phyloP scores from a whole-genome alignment of 2,113 vertebrate species.

The Campylomormyrus tamandua region DNA sequence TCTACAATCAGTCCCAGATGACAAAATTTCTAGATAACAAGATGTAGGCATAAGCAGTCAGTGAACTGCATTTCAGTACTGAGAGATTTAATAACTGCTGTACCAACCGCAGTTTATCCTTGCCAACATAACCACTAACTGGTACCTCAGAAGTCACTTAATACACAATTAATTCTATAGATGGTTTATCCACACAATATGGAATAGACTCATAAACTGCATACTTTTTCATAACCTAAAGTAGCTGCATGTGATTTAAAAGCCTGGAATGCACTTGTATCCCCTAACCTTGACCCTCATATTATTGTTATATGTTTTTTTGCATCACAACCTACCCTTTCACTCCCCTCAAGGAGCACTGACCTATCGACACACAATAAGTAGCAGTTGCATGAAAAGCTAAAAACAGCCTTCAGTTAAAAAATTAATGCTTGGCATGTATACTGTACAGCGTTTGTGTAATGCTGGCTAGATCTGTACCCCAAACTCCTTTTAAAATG shows the following conservation, averaged over 20 bases:
- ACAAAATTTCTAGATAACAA: neutral
- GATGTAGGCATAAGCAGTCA: neutral
- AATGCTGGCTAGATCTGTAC: slow-evolving; percentile 27
- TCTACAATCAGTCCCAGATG: neutral
- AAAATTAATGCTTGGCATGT: slow-evolving; percentile 21
- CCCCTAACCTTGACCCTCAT: neutral
- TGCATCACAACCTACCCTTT: neutral
- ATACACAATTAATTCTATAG: neutral
- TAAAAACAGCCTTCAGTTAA: slow-evolving; percentile 27
- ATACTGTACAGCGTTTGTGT: slow-evolving; percentile 28
- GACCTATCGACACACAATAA: neutral
- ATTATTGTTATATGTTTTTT: neutral
- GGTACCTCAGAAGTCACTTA: neutral
- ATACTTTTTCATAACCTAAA: neutral
- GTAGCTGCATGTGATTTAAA: neutral
- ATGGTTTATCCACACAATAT: too few species aligned
- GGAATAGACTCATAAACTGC: neutral
- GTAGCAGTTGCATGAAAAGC: neutral
- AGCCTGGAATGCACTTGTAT: neutral
- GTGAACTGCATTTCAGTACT: neutral
- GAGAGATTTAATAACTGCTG: neutral
- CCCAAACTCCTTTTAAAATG: slow-evolving; percentile 24
- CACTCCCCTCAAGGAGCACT: neutral
- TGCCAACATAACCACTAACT: neutral
- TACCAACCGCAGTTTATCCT: neutral